These are phyloP conservation scores for Meloe dianella DNA, from an alignment of 2,888 invertebrate genomes.

Conservation along the genomic window DNA sequence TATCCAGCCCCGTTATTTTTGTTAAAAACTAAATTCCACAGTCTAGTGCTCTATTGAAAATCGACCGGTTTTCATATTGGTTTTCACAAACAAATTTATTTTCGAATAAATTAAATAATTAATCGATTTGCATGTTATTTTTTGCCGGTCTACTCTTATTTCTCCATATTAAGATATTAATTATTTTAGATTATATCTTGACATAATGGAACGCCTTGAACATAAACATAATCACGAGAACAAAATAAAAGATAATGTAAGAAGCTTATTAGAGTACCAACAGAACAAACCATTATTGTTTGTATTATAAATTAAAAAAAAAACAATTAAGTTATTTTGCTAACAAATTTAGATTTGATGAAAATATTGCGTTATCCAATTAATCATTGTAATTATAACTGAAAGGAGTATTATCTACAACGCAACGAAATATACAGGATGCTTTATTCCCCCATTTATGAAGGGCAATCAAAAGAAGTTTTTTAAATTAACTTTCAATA, in stretches of 20 bases:
- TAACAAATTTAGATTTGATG: too few relatives aligned
- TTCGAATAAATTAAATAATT: neutral
- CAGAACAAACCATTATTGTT: too few relatives aligned
- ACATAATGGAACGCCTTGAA: neutral
- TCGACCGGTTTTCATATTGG: neutral
- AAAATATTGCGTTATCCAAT: too few relatives aligned
- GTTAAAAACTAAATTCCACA: neutral
- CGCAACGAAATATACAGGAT: too few relatives aligned
- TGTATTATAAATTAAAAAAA: too few relatives aligned
- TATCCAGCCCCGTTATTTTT: neutral
- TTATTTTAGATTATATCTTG: neutral
- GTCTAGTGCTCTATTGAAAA: neutral
- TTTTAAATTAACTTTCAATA: too few relatives aligned
- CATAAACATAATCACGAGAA: neutral
- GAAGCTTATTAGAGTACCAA: neutral
- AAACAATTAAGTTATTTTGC: too few relatives aligned
- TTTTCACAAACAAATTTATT: neutral
- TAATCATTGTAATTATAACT: too few relatives aligned
- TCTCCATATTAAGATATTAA: neutral
- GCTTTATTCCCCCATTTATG: too few relatives aligned
- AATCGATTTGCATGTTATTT: neutral
- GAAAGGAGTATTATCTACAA: too few relatives aligned
- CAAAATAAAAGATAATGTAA: neutral
- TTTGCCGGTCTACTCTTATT: neutral
- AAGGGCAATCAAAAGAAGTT: too few relatives aligned